These are phyloP conservation scores for Calypte anna DNA, from an alignment of 2,113 vertebrate species.

Conservation along the genomic window DNA sequence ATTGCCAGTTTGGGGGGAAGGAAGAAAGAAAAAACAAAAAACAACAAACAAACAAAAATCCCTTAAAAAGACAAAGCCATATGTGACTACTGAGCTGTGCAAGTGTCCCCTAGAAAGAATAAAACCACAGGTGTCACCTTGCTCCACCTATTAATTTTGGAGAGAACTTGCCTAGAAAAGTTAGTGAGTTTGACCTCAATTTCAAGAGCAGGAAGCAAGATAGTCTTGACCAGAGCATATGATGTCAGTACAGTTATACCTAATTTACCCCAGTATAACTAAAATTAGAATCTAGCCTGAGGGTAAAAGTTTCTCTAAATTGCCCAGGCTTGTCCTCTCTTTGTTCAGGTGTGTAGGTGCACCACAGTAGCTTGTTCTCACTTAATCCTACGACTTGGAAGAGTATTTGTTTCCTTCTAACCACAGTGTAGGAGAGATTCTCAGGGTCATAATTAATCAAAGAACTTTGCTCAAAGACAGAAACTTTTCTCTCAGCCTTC, in stretches of 20 bases:
- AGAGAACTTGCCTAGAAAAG: not conserved
- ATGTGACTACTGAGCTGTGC: not conserved
- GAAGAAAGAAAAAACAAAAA: no score
- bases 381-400: not conserved
- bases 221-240: not conserved
- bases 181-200: not conserved
- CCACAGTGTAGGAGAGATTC: not conserved
- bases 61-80: not conserved
- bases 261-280: not conserved
- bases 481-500: not conserved
- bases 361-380: not conserved
- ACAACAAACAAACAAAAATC: no score
- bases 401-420: not conserved
- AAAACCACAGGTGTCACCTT: not conserved
- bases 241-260: not conserved
- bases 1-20: not conserved
- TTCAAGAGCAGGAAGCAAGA: not conserved
- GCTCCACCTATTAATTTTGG: slow-evolving; percentile 18
- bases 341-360: not conserved
- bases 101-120: not conserved
- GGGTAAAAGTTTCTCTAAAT: not conserved
- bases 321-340: not conserved
- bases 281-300: not conserved
- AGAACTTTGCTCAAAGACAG: not conserved
- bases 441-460: not conserved